Percentiles rank a stretch among this genome's conserved stretches.
Evolutionary conservation across 2,797 vertebrate species (phyloP).

Genomic region (Amphiprion clarkii): DNA sequence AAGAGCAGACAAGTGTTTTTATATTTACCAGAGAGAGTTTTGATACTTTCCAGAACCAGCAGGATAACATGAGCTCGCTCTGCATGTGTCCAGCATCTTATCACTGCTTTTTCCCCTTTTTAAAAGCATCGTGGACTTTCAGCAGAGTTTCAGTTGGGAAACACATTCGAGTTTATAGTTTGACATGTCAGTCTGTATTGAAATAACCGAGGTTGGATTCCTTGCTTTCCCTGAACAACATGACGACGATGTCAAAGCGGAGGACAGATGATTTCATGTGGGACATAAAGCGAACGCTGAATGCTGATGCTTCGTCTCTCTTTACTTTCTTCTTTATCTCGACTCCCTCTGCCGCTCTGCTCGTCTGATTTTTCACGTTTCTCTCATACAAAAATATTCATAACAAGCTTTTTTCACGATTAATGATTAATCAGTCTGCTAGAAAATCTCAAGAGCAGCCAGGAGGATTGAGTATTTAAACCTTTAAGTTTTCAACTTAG

Average conservation of each 20-base stretch:
- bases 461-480: too few relatives aligned
- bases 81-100: neutral
- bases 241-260: constrained; percentile 17
- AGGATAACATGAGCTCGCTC: too few relatives aligned
- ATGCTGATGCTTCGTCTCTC: neutral
- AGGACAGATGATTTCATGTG: neutral
- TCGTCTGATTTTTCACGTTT: neutral
- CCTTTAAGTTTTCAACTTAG: neutral
- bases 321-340: constrained; percentile 21
- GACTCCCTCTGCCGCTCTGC: neutral
- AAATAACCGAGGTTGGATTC: constrained; percentile 6
- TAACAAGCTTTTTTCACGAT: constrained; percentile 5
- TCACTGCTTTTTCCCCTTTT: neutral
- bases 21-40: constrained; percentile 19
- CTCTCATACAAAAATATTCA: neutral
- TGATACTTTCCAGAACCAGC: neutral
- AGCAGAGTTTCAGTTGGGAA: neutral
- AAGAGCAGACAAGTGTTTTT: constrained; percentile 8
- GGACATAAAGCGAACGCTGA: neutral
- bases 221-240: constrained; percentile 1
- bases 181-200: neutral
- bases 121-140: neutral
- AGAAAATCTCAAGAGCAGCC: too few relatives aligned
- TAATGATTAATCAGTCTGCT: neutral
- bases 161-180: neutral